Conservation (phyloP, 2,888 invertebrate genomes). For the Incurvaria masculella region DNA sequence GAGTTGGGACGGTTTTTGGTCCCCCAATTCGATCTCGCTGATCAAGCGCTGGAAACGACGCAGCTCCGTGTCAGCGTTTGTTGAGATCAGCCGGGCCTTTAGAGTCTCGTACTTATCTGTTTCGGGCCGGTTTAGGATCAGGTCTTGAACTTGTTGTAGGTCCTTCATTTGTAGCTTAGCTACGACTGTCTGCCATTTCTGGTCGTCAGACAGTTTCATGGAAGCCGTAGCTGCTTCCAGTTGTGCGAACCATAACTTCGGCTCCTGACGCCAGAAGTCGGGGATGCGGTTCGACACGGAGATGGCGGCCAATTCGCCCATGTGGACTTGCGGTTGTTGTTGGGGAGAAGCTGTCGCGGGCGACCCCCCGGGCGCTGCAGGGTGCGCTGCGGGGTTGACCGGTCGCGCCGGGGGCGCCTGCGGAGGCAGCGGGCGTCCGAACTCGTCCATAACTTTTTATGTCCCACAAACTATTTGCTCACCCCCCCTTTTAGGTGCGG, state of each 20-base stretch:
- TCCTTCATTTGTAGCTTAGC: slow-evolving; percentile 9
- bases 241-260: slow-evolving; percentile 12
- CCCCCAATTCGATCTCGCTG: neutral
- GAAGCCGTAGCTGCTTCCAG: neutral
- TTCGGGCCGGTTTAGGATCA: slow-evolving; percentile 9
- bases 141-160: slow-evolving; percentile 12
- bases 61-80: neutral
- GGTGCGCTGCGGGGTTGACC: neutral
- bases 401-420: neutral
- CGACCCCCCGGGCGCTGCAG: neutral
- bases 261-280: slow-evolving; percentile 9
- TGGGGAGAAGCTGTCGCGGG: neutral
- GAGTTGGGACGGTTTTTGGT: neutral
- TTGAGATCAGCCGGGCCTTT: slow-evolving; percentile 7
- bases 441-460: neutral
- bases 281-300: slow-evolving; percentile 1
- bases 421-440: no score
- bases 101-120: slow-evolving; percentile 7
- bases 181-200: neutral
- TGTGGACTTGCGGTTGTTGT: neutral
- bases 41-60: neutral
- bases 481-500: neutral
- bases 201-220: neutral
- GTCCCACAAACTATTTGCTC: neutral
- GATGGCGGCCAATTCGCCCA: slow-evolving; percentile 1